A percentile compares a stretch with the other conserved stretches of the same genome.
Conservation (phyloP, 1,140 invertebrate genomes). For the Dinoponera quadriceps region DNA sequence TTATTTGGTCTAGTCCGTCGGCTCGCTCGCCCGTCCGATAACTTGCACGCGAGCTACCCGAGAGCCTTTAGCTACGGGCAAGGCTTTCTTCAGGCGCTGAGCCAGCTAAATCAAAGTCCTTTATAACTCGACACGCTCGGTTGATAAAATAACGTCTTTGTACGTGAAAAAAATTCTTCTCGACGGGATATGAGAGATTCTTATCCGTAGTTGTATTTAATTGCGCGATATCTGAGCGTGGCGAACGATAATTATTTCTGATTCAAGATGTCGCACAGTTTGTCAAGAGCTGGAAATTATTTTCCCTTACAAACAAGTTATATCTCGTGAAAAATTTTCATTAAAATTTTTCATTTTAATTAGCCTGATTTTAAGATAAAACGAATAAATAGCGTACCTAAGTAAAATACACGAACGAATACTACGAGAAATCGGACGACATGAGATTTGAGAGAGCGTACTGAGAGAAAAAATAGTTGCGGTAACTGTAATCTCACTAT, state of each 20-base stretch:
- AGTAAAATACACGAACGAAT: no score
- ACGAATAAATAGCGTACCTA: no score
- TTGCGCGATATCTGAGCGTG: constrained; percentile 20
- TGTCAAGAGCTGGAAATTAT: neutral
- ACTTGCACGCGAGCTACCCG: constrained; percentile 68
- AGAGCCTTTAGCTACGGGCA: constrained; percentile 58
- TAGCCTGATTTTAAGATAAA: neutral
- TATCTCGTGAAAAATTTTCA: neutral
- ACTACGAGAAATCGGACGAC: no score
- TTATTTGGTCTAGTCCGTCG: constrained; percentile 28
- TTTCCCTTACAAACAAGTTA: neutral
- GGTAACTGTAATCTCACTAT: no score
- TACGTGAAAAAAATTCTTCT: constrained; percentile 34
- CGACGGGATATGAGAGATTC: neutral
- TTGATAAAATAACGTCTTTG: constrained; percentile 55
- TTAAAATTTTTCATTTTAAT: neutral
- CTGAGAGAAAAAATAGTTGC: no score
- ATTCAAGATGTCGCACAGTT: neutral
- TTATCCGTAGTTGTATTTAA: neutral
- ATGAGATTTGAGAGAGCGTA: no score
- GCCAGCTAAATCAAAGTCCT: constrained; percentile 49
- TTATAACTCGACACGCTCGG: constrained; percentile 37
- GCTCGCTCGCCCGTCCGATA: constrained; percentile 61
- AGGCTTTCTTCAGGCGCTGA: constrained; percentile 46
- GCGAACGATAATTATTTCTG: neutral